Evolutionary conservation across 2,888 invertebrate genomes (phyloP).

Genomic region (Dolomedes plantarius): DNA sequence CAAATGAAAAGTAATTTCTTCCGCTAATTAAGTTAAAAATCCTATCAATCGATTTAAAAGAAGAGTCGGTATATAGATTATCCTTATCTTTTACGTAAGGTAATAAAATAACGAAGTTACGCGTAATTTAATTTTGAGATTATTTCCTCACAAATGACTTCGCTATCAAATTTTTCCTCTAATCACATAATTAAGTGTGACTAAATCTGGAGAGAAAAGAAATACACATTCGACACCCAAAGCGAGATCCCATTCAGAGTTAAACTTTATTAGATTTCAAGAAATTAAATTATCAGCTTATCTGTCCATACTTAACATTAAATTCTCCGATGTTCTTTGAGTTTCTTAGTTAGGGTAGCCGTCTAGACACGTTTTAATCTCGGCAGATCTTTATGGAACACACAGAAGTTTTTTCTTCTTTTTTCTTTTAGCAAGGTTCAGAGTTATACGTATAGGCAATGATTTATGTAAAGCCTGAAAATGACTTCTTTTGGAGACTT

Average conservation of each 20-base stretch:
- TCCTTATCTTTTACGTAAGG: neutral
- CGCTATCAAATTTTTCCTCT: neutral
- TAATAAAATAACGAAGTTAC: neutral
- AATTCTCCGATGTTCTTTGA: neutral
- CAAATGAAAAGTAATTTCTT: too few species aligned
- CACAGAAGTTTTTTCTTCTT: too few species aligned
- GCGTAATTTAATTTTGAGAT: neutral
- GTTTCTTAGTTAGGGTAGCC: neutral
- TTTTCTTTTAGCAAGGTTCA: too few species aligned
- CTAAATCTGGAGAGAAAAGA: neutral
- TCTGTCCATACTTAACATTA: neutral
- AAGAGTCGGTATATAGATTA: too few species aligned
- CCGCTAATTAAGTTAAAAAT: too few species aligned
- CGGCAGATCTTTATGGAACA: too few species aligned
- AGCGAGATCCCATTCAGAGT: neutral
- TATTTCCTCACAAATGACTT: neutral
- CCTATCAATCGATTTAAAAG: too few species aligned
- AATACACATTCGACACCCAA: neutral
- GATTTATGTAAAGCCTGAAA: too few species aligned
- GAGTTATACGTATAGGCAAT: too few species aligned
- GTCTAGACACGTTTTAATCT: too few species aligned
- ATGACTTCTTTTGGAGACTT: too few species aligned
- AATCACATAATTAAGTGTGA: neutral
- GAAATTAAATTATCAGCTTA: neutral
- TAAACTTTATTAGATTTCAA: neutral